Conservation (phyloP, 2,888 invertebrate species). For the Piscicola geometra region DNA sequence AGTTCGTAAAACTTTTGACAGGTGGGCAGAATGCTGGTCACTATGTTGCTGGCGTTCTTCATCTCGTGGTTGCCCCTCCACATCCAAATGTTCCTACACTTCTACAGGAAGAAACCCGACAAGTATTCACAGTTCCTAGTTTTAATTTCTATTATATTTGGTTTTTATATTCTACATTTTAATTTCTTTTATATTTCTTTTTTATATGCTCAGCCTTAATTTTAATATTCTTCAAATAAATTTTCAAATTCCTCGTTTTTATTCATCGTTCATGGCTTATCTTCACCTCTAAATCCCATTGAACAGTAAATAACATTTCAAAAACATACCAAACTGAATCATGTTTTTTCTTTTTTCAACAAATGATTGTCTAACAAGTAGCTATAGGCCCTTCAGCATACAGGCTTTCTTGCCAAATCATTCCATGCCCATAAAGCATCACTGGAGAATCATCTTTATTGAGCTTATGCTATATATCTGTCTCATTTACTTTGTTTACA, state of each 20-base stretch:
- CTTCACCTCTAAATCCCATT: too few relatives aligned
- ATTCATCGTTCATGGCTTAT: too few relatives aligned
- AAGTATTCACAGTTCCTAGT: neutral
- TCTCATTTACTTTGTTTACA: neutral
- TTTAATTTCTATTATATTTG: too few relatives aligned
- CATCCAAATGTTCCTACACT: conserved; percentile 40
- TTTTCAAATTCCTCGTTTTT: too few relatives aligned
- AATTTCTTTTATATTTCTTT: too few relatives aligned
- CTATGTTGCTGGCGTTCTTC: conserved; percentile 43
- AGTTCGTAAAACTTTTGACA: too few relatives aligned
- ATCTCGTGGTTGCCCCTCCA: conserved; percentile 43
- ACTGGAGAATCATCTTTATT: neutral
- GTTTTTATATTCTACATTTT: too few relatives aligned
- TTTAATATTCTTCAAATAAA: too few relatives aligned
- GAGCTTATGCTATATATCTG: neutral
- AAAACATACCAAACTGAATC: neutral
- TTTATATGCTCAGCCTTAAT: too few relatives aligned
- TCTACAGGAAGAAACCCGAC: conserved; percentile 37
- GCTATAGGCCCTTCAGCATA: too few relatives aligned
- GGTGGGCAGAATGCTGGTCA: conserved; percentile 41
- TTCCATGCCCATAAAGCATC: conserved; percentile 29
- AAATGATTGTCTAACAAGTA: neutral
- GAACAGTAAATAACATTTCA: too few relatives aligned
- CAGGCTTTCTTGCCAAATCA: neutral
- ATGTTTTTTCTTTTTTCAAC: too few relatives aligned